Percentiles rank a stretch among this genome's conserved stretches.
These are phyloP conservation scores for Threskiornis aethiopicus DNA, from an alignment of 2,797 vertebrate species.

Conservation along the genomic window DNA sequence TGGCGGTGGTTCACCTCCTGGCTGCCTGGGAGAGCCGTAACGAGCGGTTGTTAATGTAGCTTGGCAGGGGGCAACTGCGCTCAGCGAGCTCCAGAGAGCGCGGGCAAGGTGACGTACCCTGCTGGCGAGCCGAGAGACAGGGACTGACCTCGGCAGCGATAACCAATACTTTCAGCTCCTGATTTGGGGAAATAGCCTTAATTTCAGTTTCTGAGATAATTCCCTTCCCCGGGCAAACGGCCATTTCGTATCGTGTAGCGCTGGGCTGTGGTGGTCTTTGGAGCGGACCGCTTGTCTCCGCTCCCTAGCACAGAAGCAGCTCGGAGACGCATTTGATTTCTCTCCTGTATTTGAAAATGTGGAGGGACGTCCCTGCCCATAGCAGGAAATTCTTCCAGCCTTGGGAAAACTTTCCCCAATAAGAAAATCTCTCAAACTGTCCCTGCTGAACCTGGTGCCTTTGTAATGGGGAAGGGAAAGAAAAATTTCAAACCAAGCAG, in stretches of 20 bases:
- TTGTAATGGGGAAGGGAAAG: not conserved
- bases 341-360: not conserved
- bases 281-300: not conserved
- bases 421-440: not conserved
- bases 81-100: not conserved
- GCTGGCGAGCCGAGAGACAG: not conserved
- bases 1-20: not conserved
- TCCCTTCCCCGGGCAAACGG: not conserved
- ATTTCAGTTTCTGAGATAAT: not conserved
- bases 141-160: not conserved
- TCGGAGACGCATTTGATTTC: not conserved
- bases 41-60: not conserved
- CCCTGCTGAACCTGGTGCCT: not conserved
- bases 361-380: not conserved
- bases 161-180: not conserved
- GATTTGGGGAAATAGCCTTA: not conserved
- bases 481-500: not conserved
- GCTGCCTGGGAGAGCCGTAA: not conserved
- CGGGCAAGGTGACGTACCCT: not conserved
- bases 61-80: not conserved
- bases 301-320: not conserved
- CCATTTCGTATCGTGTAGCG: fast-evolving
- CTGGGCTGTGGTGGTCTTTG: not conserved
- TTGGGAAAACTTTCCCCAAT: not conserved
- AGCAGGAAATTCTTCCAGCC: not conserved